A percentile compares a stretch with the other conserved stretches of the same genome.
These are phyloP conservation scores for Atherinomorus stipes DNA, from an alignment of 2,113 vertebrate species.

Conservation along the genomic window DNA sequence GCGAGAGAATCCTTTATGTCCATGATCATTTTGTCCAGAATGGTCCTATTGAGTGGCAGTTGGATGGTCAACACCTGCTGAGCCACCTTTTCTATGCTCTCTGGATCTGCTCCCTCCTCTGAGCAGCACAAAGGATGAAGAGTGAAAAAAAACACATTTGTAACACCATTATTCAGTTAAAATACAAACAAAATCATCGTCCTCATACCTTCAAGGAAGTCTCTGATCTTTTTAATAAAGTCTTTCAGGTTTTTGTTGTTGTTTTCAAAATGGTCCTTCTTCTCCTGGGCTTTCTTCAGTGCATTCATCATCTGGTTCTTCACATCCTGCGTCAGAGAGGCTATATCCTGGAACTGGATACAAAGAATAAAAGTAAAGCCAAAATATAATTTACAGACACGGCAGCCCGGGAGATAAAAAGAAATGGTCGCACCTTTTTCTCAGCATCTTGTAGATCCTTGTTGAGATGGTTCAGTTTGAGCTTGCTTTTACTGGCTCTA, in stretches of 20 bases:
- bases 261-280: slow-evolving; percentile 81
- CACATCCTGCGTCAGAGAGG: slow-evolving; percentile 79
- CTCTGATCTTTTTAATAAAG: slow-evolving; percentile 86
- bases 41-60: slow-evolving; percentile 80
- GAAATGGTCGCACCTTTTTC: slow-evolving; percentile 79
- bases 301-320: slow-evolving; percentile 80
- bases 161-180: background rate
- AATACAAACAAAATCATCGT: background rate
- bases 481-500: slow-evolving; percentile 60
- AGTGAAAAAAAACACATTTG: background rate
- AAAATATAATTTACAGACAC: background rate
- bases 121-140: background rate
- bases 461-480: slow-evolving; percentile 73
- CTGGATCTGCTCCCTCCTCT: slow-evolving; percentile 90
- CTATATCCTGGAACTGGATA: slow-evolving; percentile 83
- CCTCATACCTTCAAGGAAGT: slow-evolving; percentile 86
- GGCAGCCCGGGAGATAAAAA: too few species aligned
- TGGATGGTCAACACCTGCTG: slow-evolving; percentile 84
- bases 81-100: slow-evolving; percentile 89
- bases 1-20: slow-evolving; percentile 82
- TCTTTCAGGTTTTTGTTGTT: slow-evolving; percentile 83
- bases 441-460: slow-evolving; percentile 77
- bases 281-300: slow-evolving; percentile 76
- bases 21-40: slow-evolving; percentile 73
- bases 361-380: slow-evolving; percentile 3